Percentiles rank a stretch among this genome's conserved stretches.
Evolutionary conservation across 2,888 invertebrate species (phyloP).

Genomic region (Pteria penguin): DNA sequence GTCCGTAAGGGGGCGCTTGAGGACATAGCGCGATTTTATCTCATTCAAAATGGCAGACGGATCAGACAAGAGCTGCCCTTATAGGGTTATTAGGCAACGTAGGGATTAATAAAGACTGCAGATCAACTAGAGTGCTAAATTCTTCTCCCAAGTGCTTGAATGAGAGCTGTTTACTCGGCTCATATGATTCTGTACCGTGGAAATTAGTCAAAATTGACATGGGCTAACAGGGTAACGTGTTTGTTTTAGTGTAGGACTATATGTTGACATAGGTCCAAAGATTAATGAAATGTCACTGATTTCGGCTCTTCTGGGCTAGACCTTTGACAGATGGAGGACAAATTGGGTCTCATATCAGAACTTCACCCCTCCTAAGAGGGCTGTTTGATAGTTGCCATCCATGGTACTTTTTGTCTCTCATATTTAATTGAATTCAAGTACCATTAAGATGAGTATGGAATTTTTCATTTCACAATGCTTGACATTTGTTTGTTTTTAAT

Average conservation of each 20-base stretch:
- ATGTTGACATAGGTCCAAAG: slow-evolving; percentile 33
- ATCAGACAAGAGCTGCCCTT: slow-evolving; percentile 18
- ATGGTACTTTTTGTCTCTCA: neutral
- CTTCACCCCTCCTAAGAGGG: neutral
- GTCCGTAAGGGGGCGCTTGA: slow-evolving; percentile 28
- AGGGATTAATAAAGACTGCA: slow-evolving; percentile 36
- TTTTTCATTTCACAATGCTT: neutral
- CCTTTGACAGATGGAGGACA: slow-evolving; percentile 8
- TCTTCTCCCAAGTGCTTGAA: slow-evolving; percentile 28
- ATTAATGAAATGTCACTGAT: slow-evolving; percentile 11
- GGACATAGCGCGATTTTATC: slow-evolving; percentile 28
- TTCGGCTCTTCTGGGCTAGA: neutral
- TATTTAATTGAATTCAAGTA: slow-evolving; percentile 8
- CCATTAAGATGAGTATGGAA: neutral
- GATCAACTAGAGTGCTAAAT: slow-evolving; percentile 35
- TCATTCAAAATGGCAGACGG: slow-evolving; percentile 13
- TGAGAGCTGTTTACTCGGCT: slow-evolving; percentile 34
- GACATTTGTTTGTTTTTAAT: neutral
- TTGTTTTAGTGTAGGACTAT: slow-evolving; percentile 27
- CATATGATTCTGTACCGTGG: slow-evolving; percentile 27
- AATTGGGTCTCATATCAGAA: neutral
- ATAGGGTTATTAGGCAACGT: slow-evolving; percentile 37
- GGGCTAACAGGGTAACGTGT: slow-evolving; percentile 38
- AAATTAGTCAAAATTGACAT: slow-evolving; percentile 39
- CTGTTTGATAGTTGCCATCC: neutral